phyloP scores from a whole-genome alignment of 2,888 invertebrate species.

The Hypomecis atomaria region DNA sequence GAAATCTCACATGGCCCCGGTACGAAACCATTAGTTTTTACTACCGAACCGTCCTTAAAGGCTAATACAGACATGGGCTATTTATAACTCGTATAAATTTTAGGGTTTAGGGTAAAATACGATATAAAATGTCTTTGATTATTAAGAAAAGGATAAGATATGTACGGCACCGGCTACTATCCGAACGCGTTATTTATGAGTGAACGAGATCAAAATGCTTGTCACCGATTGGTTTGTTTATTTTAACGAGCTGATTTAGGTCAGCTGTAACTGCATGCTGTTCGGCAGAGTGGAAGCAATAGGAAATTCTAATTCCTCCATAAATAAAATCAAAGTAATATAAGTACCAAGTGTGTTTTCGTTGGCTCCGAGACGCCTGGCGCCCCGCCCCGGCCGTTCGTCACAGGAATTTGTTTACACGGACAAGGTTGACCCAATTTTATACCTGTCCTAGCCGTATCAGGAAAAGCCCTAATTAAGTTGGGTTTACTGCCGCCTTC shows the following conservation, averaged over 20 bases:
- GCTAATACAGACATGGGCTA: conserved; percentile 39
- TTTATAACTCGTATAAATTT: conserved; percentile 16
- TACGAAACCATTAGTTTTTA: conserved; percentile 51
- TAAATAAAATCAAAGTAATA: conserved; percentile 31
- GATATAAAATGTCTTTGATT: neutral
- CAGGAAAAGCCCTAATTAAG: conserved; percentile 30
- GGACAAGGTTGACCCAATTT: conserved; percentile 53
- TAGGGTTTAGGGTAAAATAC: neutral
- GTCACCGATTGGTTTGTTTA: no score
- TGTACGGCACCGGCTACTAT: no score
- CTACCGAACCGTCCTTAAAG: conserved; percentile 42
- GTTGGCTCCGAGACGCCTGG: conserved; percentile 57
- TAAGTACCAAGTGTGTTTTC: conserved; percentile 47
- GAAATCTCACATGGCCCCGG: conserved; percentile 44
- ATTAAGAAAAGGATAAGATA: no score
- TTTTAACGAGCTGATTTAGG: no score
- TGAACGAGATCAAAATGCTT: no score
- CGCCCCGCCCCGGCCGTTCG: conserved; percentile 56
- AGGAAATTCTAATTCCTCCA: no score
- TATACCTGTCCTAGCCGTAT: conserved; percentile 49
- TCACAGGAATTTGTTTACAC: conserved; percentile 63
- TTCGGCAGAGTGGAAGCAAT: no score
- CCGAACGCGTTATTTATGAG: no score
- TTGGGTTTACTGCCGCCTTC: conserved; percentile 27
- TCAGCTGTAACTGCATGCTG: no score